Evolutionary conservation across 2,888 invertebrate species (phyloP), one percentile per base, ranked within the genome.

Genomic region (Altica lythri): DNA sequence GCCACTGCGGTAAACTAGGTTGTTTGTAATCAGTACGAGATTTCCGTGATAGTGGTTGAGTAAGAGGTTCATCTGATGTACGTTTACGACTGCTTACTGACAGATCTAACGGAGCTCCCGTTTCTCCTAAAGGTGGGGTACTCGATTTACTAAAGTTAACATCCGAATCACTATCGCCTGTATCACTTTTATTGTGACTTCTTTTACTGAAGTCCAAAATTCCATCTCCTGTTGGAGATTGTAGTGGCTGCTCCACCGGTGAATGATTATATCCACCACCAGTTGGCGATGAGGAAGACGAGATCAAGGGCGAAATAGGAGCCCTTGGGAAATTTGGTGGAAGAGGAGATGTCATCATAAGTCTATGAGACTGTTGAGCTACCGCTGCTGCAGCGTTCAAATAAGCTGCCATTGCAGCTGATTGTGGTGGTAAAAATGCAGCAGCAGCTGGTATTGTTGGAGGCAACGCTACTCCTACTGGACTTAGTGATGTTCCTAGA

Each of bases 201-300:
- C 86, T 81, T 69, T 90, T 89, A 75, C 92, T 92, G 69, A 92
- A 93, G 77, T 93, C 90, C 49, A 93, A 77, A 25, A 87, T 88
- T 1, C 83, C 82, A 22, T 85, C 83, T 30, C 80, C 79, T 10
- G 67, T 82, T 1, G 81, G 81, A 53, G 87, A 83, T 29, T 83
- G 82, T 51, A 84, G 73, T 1, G 80, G 75, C 10, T 83, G 74
- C 5, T 79, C 74, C 2, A 77, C 73, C 4, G 79, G 76, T 8
- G 70, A 65, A n/a, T 68, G 63, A 34, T 65, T 63, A 12, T 67
- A 64, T 2, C 65, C 63, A 3, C 65, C 63, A 3, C 67, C 65
- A 4, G 71, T 67, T 5, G 83, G 82, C 16, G 83, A 83, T n/a
- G 85, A 79, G 25, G 85, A 84, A 45, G 90, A 89, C 19, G 89